Evolutionary conservation across 2,797 vertebrate species (phyloP).

Genomic region (Oophaga sylvatica): DNA sequence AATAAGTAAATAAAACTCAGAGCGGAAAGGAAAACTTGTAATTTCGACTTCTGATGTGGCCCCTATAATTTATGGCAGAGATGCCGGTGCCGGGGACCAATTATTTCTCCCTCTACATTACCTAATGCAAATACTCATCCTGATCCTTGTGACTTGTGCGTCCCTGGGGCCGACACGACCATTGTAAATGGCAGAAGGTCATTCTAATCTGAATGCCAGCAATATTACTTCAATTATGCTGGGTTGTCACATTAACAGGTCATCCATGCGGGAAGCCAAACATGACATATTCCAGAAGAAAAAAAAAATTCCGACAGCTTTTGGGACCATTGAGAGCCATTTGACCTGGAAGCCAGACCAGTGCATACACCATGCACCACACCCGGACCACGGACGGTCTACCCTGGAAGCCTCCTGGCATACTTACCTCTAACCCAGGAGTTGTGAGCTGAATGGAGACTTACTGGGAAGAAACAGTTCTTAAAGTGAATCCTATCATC

Average conservation of each 20-base stretch:
- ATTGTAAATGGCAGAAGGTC: constrained; percentile 18
- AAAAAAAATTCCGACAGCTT: too few species aligned
- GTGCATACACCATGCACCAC: too few species aligned
- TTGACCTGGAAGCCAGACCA: too few species aligned
- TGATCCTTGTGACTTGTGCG: constrained; percentile 9
- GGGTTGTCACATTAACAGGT: constrained; percentile 15
- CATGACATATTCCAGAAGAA: neutral
- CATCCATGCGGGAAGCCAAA: neutral
- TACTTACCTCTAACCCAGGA: too few species aligned
- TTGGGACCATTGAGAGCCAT: too few species aligned
- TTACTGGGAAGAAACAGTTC: too few species aligned
- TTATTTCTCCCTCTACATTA: neutral
- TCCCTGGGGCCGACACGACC: constrained; percentile 9
- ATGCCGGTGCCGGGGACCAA: constrained; percentile 9
- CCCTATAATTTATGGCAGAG: constrained; percentile 12
- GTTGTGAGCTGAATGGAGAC: too few species aligned
- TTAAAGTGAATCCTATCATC: too few species aligned
- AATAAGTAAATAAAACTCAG: neutral
- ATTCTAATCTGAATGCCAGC: constrained; percentile 18
- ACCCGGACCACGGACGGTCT: too few species aligned
- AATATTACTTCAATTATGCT: constrained; percentile 10
- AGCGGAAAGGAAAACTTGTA: neutral
- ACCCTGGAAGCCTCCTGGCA: too few species aligned
- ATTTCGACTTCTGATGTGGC: neutral
- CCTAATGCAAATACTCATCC: constrained; percentile 25